These are phyloP conservation scores for Peromyscus maniculatus DNA, from an alignment of 2,113 vertebrate genomes.

Conservation along the genomic window DNA sequence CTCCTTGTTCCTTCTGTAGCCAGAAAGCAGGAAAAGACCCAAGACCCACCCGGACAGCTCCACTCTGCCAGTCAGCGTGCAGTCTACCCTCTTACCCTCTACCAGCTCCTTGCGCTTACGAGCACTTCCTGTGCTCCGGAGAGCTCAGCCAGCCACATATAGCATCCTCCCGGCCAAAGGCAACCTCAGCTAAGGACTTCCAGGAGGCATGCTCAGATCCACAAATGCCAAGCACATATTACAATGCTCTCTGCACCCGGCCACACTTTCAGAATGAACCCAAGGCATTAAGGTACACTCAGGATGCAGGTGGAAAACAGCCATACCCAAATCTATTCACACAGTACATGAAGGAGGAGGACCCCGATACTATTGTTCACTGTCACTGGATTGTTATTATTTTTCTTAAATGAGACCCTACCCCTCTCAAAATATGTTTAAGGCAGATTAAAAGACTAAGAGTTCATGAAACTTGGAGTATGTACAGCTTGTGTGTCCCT, in stretches of 20 bases:
- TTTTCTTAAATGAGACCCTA: neutral
- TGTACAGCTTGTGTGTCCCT: neutral
- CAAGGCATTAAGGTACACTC: neutral
- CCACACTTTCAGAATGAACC: neutral
- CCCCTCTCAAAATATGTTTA: neutral
- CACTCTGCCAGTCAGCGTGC: rapidly evolving
- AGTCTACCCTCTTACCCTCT: no score
- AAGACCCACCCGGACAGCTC: rapidly evolving
- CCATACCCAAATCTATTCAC: neutral
- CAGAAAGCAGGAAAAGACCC: neutral
- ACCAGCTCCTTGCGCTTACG: rapidly evolving
- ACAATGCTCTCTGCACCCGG: neutral
- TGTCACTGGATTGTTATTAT: neutral
- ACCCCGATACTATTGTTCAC: no score
- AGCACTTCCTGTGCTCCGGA: rapidly evolving
- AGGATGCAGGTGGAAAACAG: neutral
- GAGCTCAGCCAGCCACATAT: rapidly evolving
- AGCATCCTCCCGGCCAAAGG: neutral
- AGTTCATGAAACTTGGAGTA: neutral
- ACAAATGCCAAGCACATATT: neutral
- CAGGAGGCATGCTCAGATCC: neutral
- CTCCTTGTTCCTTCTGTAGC: neutral
- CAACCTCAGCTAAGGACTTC: neutral
- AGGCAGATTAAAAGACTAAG: neutral
- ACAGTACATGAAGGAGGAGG: neutral